Evolutionary conservation across 1,140 invertebrate species (phyloP), one percentile per base, ranked within the genome.

Genomic region (Eciton burchellii): DNA sequence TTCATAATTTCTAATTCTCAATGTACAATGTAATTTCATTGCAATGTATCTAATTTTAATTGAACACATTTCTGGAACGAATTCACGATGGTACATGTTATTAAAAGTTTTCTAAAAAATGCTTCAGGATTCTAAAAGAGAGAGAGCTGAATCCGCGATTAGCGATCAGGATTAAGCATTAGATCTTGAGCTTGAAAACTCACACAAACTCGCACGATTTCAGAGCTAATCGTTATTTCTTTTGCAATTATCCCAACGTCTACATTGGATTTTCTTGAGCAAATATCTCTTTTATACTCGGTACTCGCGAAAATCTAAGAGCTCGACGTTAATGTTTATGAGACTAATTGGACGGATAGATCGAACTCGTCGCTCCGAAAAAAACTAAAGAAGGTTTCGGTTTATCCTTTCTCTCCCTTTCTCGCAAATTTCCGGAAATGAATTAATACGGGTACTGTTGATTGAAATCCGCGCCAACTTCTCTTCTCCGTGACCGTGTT

Each of bases 381-480:
- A 59, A 45, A 5, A 12, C 26, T n/a, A 9, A 24, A 41, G 19
- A 19, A 21, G n/a, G 52, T 19, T 54, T 9, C 6, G 6, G 35
- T 35, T 6, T 6, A 54, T 54, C n/a, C n/a, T n/a, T n/a, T n/a
- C 41, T 65, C 16, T 9, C 12, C 24, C 26, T 45, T 73, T 35
- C n/a, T 4, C 0, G 12, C 35, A 63, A 76, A 65, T 76, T 19
- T 41, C 29, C 1, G 26, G 9, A 52, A 57, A 41, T 45, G 59
- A 76, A 65, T 54, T 54, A 52, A 76, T 76, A 65, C 12, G 19
- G 43, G 63, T n/a, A n/a, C 52, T 19, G 19, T 35, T 24, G 73
- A 76, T 76, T 65, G 73, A 54, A 56, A 76, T 65, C 52, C 65
- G 65, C 29, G 29, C 8, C 21, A 76, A 76, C 60, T 65, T 66